Base-by-base conservation (phyloP, 2,113 vertebrate species). In the Phalacrocorax pelagicus region DNA sequence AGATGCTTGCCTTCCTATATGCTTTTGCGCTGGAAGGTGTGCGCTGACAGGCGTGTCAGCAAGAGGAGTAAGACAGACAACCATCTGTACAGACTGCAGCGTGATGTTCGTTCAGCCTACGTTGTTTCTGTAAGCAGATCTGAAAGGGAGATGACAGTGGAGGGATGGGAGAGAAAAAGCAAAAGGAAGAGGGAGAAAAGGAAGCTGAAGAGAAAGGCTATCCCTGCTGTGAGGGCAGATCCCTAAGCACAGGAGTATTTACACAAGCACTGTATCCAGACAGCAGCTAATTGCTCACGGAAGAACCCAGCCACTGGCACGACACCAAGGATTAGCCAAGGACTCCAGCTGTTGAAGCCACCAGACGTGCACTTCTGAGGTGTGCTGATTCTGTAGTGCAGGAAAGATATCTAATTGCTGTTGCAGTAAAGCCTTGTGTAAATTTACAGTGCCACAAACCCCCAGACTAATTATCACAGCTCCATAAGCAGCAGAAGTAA, bases 1-100 rank as follows among this genome's bases (percentile, higher is more conserved):
- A 57, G 58, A 40, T 51, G 15, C 32, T 46, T 47, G 38, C 46
- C n/a, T 73, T 77, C 67, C 67, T 3, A 0, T 22, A 24, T 20
- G 81, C 38, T 79, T 36, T 57, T 16, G 55, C 49, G 12, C 40
- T 58, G 85, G 46, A 29, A 88, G 61, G 81, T 52, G 71, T 67
- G 42, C 6, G 11, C 52, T 82, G 71, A 40, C 47, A 79, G 46
- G 54, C 29, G 0, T n/a, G 63, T 62, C 80, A 54, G 67, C 46
- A 26, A 73, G 81, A 90, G 58, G 63, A 93, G 40, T 57, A 95
- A 83, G 80, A 58, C 67, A 73, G 86, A 44, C 79, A 86, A 4
- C 79, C 80, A 78, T 86, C 88, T 92, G 90, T 47, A 88, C 59
- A 51, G 69, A 27, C 47, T 36, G 92, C 55, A 42, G 32, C 0